Evolutionary conservation across 2,113 vertebrate genomes (phyloP).

Genomic region (Phaethornis superciliosus): DNA sequence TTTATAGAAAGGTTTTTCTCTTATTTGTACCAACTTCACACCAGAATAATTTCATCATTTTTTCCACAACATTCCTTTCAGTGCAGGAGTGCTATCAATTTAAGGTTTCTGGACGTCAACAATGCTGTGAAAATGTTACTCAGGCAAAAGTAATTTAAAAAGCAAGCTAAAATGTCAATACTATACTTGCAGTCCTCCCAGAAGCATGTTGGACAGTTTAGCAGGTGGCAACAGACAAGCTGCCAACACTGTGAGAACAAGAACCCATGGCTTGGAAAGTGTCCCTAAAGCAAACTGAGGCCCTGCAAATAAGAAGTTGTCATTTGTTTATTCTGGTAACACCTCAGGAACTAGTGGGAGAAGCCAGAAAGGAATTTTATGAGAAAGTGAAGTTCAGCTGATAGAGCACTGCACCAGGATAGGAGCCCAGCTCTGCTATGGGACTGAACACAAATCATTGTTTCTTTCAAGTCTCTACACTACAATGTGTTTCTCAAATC

Average conservation of each 20-base stretch:
- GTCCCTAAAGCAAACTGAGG: neutral
- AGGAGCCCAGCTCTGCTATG: neutral
- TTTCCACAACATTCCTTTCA: neutral
- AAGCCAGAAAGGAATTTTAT: neutral
- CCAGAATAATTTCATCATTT: neutral
- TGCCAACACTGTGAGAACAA: neutral
- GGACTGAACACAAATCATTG: neutral
- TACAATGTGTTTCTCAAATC: neutral
- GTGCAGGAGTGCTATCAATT: neutral
- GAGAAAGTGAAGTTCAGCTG: neutral
- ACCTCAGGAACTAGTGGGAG: neutral
- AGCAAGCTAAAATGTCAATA: neutral
- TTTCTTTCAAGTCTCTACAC: neutral
- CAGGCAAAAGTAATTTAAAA: neutral
- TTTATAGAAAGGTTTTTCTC: neutral
- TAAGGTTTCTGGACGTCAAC: neutral
- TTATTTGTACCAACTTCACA: neutral
- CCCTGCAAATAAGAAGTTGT: neutral
- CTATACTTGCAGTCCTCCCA: neutral
- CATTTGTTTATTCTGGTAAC: neutral
- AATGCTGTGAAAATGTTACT: neutral
- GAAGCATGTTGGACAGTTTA: neutral
- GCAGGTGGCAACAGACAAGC: neutral
- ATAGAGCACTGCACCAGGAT: neutral
- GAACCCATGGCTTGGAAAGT: neutral